phyloP scores from a whole-genome alignment of 2,888 invertebrate genomes.

The Pandemis cinnamomeana region DNA sequence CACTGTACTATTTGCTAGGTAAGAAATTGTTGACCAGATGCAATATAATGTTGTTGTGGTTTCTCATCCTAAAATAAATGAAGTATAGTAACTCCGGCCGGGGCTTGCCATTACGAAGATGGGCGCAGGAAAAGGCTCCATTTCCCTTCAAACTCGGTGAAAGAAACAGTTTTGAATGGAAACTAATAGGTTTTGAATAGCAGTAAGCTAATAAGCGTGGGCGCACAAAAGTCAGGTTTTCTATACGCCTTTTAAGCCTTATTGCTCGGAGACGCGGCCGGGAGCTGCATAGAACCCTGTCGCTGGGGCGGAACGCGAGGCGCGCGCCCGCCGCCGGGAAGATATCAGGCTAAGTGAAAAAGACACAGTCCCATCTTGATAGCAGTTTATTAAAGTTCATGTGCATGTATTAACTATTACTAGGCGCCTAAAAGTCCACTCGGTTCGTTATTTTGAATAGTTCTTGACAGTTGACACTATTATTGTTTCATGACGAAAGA shows the following conservation, averaged over 20 bases:
- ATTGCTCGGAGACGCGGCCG: background rate
- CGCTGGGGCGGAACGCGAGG: background rate
- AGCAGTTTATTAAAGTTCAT: no score
- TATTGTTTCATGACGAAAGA: no score
- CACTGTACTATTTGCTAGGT: no score
- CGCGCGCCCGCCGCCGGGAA: background rate
- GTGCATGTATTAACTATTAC: no score
- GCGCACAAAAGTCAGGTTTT: background rate
- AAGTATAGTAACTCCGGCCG: background rate
- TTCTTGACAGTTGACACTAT: no score
- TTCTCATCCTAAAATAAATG: no score
- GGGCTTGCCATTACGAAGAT: background rate
- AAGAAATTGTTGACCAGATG: no score
- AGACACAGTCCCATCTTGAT: background rate
- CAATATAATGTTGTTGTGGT: no score
- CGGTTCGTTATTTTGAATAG: no score
- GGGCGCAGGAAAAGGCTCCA: slow-evolving; percentile 4
- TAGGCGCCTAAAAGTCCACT: no score
- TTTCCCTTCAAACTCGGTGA: background rate
- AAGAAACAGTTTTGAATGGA: background rate
- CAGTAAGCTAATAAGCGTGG: slow-evolving; percentile 10
- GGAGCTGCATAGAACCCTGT: background rate
- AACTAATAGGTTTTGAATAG: slow-evolving; percentile 9
- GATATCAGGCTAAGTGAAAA: background rate
- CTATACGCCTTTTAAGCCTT: background rate